A percentile compares a stretch with the other conserved stretches of the same genome.
phyloP scores from a whole-genome alignment of 2,888 invertebrate species.

The Melanostoma mellinum region DNA sequence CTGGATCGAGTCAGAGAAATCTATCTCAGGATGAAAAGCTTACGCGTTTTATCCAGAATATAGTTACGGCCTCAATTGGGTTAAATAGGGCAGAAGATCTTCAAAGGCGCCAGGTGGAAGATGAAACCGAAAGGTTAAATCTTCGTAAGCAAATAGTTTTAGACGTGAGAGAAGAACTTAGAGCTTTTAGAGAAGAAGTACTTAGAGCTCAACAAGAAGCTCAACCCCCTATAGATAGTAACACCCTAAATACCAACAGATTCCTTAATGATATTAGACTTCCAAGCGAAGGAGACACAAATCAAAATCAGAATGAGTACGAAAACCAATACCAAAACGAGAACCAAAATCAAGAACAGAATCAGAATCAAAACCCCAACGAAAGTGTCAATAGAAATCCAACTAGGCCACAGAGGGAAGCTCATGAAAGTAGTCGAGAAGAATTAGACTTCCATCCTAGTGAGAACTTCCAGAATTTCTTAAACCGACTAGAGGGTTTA shows the following conservation, averaged over 20 bases:
- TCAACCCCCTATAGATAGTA: conserved; percentile 1
- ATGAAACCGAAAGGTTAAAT: not conserved
- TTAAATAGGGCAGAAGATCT: conserved; percentile 17
- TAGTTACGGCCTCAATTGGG: not conserved
- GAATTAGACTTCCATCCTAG: conserved; percentile 4
- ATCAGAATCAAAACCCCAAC: too few species aligned
- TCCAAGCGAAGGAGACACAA: not conserved
- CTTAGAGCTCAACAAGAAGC: not conserved
- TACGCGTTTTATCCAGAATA: not conserved
- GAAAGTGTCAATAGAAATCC: not conserved
- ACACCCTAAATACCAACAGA: not conserved
- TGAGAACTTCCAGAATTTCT: conserved; percentile 1
- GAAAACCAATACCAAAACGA: too few species aligned
- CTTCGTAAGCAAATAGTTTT: not conserved
- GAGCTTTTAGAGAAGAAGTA: not conserved
- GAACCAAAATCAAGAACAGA: too few species aligned
- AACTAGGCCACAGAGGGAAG: not conserved
- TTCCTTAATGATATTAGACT: not conserved
- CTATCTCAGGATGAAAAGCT: conserved; percentile 10
- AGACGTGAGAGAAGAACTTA: conserved; percentile 7
- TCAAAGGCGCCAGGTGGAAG: too few species aligned
- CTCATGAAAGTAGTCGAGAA: conserved; percentile 13
- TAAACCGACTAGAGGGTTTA: not conserved
- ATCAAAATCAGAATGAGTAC: not conserved
- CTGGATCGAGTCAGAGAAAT: not conserved